Base-by-base conservation (phyloP, 2,113 vertebrate species). In the Macaca nemestrina region DNA sequence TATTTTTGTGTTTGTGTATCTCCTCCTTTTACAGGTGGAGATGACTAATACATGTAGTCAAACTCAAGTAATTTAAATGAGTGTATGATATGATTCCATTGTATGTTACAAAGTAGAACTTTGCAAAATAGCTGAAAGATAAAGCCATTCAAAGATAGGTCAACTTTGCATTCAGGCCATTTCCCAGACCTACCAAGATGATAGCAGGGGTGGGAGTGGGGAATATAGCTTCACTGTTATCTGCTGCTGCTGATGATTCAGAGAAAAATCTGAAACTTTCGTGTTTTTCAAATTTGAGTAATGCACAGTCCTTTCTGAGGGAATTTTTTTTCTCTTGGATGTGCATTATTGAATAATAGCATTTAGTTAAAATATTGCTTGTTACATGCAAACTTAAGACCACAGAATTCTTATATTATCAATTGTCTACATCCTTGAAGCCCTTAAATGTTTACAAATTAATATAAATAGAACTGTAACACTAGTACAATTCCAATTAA, bases 401-500 rank as follows among this genome's bases (percentile, higher is more conserved):
- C 40, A 92, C 43, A 83, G 80, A 90, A 88, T 96, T 9, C 4
- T 96, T 59, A 55, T 72, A 92, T 78, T 84, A 40, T 57, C 90
- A 38, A 20, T 92, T 70, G 38, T 80, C 68, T 88, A 67, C 10
- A 59, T 96, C 64, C 72, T 85, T 95, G 76, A 96, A 94, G 55
- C 27, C 48, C 40, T 97, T 97, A 95, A 94, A 89, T 73, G 82
- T 95, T 94, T 93, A 91, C 40, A 64, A 93, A 96, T 87, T 73
- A 93, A 68, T 93, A 79, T 73, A 88, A 91, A 43, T 73, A 78
- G 82, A 96, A 80, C 59, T 45, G 17, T 57, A 92, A 50, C 14
- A 79, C 13, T 27, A 92, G 25, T 35, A 52, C 68, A 93, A 93
- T 97, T 94, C 81, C 95, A 94, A 94, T 96, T 97, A 95, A 94